Percentiles rank a stretch among this genome's conserved stretches.
Evolutionary conservation across 2,797 vertebrate genomes (phyloP).

Genomic region (Eidolon dupreanum): DNA sequence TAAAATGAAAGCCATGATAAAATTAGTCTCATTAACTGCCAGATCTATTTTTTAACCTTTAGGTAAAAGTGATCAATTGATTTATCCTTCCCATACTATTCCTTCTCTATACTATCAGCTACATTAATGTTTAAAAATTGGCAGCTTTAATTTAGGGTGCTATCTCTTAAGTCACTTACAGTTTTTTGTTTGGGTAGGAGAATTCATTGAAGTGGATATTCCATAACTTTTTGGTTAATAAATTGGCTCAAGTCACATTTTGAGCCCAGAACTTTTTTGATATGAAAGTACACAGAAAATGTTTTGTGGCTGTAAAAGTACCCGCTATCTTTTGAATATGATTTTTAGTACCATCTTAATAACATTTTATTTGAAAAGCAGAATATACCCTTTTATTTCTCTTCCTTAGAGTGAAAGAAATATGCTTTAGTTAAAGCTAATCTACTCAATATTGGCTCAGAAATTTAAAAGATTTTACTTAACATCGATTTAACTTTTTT

Average conservation of each 20-base stretch:
- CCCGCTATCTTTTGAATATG: conserved; percentile 33
- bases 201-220: conserved; percentile 21
- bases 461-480: conserved; percentile 40
- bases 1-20: conserved; percentile 26
- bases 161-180: background rate
- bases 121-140: conserved; percentile 25
- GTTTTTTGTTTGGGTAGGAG: background rate
- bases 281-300: background rate
- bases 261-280: background rate
- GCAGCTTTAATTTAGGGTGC: background rate
- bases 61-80: conserved; percentile 6
- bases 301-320: background rate
- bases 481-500: conserved; percentile 11
- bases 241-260: conserved; percentile 27
- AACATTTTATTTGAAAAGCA: conserved; percentile 2
- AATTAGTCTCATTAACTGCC: background rate
- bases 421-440: conserved; percentile 41
- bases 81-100: background rate
- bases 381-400: conserved; percentile 14
- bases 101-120: background rate
- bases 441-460: background rate
- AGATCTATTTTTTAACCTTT: conserved; percentile 22
- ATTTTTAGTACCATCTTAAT: conserved; percentile 40
- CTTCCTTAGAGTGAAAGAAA: background rate
- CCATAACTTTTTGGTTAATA: background rate